Conservation (phyloP, 2,113 vertebrate species). For the Cyphomyrus plagiostoma region DNA sequence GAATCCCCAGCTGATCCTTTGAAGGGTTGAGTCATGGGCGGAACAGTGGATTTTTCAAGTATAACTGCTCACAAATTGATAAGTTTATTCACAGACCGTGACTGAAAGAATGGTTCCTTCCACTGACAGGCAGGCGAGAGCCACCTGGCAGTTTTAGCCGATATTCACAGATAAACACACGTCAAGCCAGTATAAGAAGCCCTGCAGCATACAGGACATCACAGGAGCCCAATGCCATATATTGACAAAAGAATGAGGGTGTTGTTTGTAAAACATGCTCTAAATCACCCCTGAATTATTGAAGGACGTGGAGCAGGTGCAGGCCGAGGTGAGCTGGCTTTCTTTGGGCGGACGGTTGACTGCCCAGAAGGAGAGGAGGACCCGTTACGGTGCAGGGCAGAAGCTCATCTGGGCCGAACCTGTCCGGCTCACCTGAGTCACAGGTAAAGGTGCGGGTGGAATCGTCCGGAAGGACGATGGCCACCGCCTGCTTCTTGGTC, state of each 20-base stretch:
- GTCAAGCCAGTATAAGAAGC: neutral
- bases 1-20: neutral
- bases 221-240: neutral
- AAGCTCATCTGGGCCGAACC: too few relatives aligned
- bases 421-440: conserved; percentile 66
- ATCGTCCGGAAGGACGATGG: conserved; percentile 82
- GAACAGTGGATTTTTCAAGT: neutral
- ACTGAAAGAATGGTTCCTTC: neutral
- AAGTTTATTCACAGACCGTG: neutral
- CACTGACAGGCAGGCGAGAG: neutral
- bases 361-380: neutral
- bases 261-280: neutral
- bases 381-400: neutral
- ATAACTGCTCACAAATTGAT: neutral
- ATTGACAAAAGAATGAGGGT: neutral
- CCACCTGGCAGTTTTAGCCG: neutral
- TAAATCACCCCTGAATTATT: neutral
- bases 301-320: neutral
- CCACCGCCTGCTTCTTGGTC: conserved; percentile 87
- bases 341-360: neutral
- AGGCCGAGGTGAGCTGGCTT: neutral
- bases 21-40: neutral
- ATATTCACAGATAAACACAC: neutral
- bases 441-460: conserved; percentile 87
- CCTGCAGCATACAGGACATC: neutral